These are phyloP conservation scores for Neomorphus geoffroyi DNA, from an alignment of 2,797 vertebrate genomes.

Conservation along the genomic window DNA sequence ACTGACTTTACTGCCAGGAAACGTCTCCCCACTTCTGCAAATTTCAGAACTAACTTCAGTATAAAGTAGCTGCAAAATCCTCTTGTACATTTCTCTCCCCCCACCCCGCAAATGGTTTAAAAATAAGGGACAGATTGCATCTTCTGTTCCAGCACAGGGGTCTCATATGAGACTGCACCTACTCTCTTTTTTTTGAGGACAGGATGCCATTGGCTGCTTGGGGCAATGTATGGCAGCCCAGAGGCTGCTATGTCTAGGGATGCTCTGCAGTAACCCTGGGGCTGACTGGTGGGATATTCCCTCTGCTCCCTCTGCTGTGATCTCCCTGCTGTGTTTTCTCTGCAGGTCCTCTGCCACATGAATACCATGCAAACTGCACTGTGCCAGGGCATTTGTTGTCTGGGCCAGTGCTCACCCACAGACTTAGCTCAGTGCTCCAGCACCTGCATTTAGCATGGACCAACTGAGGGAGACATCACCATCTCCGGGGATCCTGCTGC, in stretches of 20 bases:
- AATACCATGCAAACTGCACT: not conserved
- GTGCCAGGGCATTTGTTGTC: not conserved
- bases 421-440: not conserved
- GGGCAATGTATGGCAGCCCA: not conserved
- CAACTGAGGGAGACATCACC: not conserved
- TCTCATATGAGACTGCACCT: not conserved
- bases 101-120: not conserved
- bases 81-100: not conserved
- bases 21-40: not conserved
- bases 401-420: not conserved
- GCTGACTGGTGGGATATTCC: not conserved
- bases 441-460: rapidly evolving
- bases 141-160: not conserved
- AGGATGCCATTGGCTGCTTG: not conserved
- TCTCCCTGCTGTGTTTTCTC: not conserved
- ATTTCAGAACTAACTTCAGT: not conserved
- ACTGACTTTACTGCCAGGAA: not conserved
- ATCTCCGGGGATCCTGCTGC: not conserved
- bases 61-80: not conserved
- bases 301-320: not conserved
- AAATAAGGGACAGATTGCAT: not conserved
- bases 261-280: not conserved
- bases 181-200: not conserved
- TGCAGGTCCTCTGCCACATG: not conserved
- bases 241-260: not conserved